Evolutionary conservation across 2,113 vertebrate genomes (phyloP).

Genomic region (Taurulus bubalis): DNA sequence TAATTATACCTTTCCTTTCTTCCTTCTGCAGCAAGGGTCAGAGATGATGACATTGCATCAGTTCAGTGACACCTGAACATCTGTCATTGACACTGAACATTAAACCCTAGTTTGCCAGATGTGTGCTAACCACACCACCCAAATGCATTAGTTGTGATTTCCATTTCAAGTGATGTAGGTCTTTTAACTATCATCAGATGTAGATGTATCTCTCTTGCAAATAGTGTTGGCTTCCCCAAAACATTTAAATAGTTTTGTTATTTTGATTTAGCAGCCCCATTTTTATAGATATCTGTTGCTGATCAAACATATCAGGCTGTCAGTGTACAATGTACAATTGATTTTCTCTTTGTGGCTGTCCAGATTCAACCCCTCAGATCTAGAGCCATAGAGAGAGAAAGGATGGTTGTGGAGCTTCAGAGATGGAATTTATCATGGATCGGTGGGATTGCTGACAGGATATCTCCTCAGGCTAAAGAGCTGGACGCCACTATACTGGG

Average conservation of each 20-base stretch:
- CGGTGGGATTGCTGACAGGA: conserved; percentile 54
- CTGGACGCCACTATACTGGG: conserved; percentile 45
- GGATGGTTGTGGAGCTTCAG: conserved; percentile 41
- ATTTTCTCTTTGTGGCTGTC: conserved; percentile 69
- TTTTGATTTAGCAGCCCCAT: conserved; percentile 32
- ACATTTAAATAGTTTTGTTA: conserved; percentile 44
- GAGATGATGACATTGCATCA: not conserved
- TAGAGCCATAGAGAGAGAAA: conserved; percentile 55
- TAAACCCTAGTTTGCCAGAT: not conserved
- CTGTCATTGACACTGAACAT: not conserved
- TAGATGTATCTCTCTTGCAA: conserved; percentile 14
- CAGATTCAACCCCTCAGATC: conserved; percentile 69
- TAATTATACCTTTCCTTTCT: not conserved
- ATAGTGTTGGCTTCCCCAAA: conserved; percentile 23
- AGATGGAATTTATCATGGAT: conserved; percentile 64
- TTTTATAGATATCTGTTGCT: conserved; percentile 52
- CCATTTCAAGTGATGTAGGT: conserved; percentile 7
- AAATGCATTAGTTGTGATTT: conserved; percentile 6
- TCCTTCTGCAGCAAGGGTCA: not conserved
- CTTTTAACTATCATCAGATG: conserved; percentile 30
- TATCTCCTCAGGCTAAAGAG: conserved; percentile 66
- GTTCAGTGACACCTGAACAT: not conserved
- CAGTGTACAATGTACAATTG: conserved; percentile 55
- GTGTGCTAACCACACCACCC: not conserved
- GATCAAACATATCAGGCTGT: conserved; percentile 49